A percentile compares a stretch with the other conserved stretches of the same genome.
Conservation (phyloP, 2,888 invertebrate species). For the Deroplatys truncata region DNA sequence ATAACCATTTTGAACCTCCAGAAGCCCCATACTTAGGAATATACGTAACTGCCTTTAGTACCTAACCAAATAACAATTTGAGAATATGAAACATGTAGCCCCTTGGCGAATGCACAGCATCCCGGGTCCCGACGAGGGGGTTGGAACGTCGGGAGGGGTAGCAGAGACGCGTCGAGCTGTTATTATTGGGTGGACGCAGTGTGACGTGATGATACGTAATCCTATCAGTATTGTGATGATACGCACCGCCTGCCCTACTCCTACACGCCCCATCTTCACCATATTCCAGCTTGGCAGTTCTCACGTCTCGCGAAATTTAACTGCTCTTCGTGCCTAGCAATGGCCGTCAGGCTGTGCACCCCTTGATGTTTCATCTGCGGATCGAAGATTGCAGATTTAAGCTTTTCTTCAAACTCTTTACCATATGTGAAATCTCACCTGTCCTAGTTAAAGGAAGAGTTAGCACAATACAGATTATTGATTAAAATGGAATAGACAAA, state of each 20-base stretch:
- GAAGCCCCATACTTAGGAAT: too few species aligned
- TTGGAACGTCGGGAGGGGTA: not conserved
- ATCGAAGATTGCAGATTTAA: too few species aligned
- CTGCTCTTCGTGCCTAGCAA: not conserved
- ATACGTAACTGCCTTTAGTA: too few species aligned
- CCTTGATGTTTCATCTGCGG: not conserved
- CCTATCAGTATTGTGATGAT: constrained; percentile 15
- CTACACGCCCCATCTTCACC: not conserved
- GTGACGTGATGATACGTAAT: constrained; percentile 11
- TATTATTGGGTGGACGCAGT: not conserved
- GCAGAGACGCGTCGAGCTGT: not conserved
- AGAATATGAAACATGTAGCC: too few species aligned
- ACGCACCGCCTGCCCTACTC: not conserved
- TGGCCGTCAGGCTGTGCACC: not conserved
- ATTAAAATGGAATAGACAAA: too few species aligned
- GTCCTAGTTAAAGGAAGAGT: too few species aligned
- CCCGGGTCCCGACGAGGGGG: not conserved
- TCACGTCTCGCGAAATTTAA: not conserved
- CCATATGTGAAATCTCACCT: too few species aligned
- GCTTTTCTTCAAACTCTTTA: too few species aligned
- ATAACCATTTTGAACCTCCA: too few species aligned
- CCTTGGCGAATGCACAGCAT: not conserved
- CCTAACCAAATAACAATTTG: too few species aligned
- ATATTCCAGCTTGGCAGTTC: not conserved
- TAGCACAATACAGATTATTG: too few species aligned